phyloP scores from a whole-genome alignment of 1,140 invertebrate species.

The Calosoma granatense region DNA sequence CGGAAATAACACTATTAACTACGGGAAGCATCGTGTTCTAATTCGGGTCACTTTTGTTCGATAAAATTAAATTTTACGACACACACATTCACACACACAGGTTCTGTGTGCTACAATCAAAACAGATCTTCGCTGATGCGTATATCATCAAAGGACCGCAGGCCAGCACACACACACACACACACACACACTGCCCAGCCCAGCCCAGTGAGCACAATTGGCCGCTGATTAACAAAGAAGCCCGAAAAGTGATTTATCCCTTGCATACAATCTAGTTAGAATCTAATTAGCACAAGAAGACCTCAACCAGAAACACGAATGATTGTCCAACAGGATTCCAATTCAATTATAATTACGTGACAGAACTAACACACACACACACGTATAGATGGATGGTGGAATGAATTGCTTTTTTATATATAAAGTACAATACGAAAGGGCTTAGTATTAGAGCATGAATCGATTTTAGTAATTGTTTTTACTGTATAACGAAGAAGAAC shows the following conservation, averaged over 20 bases:
- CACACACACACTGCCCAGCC: too few species aligned
- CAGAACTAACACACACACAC: not conserved
- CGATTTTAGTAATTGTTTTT: too few species aligned
- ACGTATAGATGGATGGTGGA: not conserved
- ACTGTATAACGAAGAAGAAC: too few species aligned
- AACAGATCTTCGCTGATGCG: not conserved
- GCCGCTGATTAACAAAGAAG: not conserved
- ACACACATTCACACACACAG: not conserved
- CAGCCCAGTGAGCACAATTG: too few species aligned
- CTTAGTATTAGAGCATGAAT: too few species aligned
- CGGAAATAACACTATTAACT: too few species aligned
- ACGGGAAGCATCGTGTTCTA: too few species aligned
- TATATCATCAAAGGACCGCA: not conserved
- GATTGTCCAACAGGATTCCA: not conserved
- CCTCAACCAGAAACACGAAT: not conserved
- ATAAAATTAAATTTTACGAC: not conserved
- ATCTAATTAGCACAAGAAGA: not conserved
- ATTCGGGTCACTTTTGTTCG: not conserved
- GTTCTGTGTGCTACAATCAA: not conserved
- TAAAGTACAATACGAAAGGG: too few species aligned
- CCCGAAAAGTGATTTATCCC: not conserved
- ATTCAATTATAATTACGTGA: not conserved
- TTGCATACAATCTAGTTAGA: constrained; percentile 1
- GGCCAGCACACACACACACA: too few species aligned
- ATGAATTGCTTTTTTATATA: too few species aligned